Evolutionary conservation across 2,113 vertebrate genomes (phyloP), one percentile per base, ranked within the genome.

Genomic region (Hemibagrus wyckioides): DNA sequence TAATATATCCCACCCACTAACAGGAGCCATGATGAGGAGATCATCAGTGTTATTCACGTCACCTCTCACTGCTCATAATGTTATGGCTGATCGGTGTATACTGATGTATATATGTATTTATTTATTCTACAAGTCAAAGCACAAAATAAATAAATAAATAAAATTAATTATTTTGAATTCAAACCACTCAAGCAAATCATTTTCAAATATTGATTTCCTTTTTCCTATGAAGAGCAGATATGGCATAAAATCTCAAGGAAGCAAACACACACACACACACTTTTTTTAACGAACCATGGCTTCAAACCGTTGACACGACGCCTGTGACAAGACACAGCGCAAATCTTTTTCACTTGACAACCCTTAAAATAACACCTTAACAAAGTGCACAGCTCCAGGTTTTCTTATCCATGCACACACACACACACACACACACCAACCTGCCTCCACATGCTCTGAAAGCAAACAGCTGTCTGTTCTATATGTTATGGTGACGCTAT

Each of bases 401-500:
- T 86, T 65, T 69, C 85, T 54, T 33, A 50, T 69, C 54, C 39
- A 52, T 71, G 30, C 71, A 67, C 67, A 36, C n/a, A 77, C 56
- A 8, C 56, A 8, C n/a, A 50, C 56, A 75, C 71, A 44, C 39
- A n/a, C 59, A 48, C 33, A 15, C 36, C 8, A 41, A 86, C 57
- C 61, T 80, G 85, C 54, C 75, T 79, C 23, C 30, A 80, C 59
- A 61, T 48, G 79, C 54, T 52, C 65, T 76, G 89, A 88, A 88
- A 91, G 89, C 92, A 85, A 88, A 85, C 90, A 92, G 90, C 90
- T 93, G 93, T 91, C 91, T 82, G 80, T 91, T 2, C 80, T 90
- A 91, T 91, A 91, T 84, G 80, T 88, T 86, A 86, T 86, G 48
- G n/a, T 82, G 33, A 90, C 80, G 89, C 92, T 94, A 90, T 92